These are phyloP conservation scores for Pseudochirops corinnae DNA, from an alignment of 2,797 vertebrate species.

Conservation along the genomic window DNA sequence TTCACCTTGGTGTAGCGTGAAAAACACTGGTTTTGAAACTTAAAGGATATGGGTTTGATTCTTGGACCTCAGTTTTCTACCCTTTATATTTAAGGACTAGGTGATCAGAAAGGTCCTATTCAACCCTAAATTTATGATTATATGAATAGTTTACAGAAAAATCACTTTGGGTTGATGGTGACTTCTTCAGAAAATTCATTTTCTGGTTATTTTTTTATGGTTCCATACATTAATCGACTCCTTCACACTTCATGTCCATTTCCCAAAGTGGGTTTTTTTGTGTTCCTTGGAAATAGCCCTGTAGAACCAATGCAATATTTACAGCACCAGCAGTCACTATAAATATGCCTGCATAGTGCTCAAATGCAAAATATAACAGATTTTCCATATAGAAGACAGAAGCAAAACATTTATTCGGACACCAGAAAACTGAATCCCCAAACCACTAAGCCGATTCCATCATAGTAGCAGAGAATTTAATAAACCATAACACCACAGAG, in stretches of 20 bases:
- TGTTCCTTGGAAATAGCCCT: neutral
- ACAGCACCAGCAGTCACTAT: no score
- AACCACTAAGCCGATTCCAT: no score
- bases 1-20: neutral
- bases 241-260: neutral
- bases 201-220: neutral
- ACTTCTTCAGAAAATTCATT: neutral
- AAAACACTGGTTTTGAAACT: neutral
- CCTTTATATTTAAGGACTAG: neutral
- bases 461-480: no score
- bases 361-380: no score
- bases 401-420: no score
- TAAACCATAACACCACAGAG: no score
- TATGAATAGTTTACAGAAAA: neutral
- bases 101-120: neutral
- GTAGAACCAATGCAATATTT: no score
- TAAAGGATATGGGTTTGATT: neutral
- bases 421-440: no score
- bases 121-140: neutral
- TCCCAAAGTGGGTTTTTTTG: neutral
- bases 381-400: no score
- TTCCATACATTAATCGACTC: neutral
- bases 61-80: neutral
- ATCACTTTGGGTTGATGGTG: neutral
- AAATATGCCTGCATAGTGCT: no score